These are phyloP conservation scores for Papilio polytes DNA, from an alignment of 1,140 invertebrate species.

Conservation along the genomic window DNA sequence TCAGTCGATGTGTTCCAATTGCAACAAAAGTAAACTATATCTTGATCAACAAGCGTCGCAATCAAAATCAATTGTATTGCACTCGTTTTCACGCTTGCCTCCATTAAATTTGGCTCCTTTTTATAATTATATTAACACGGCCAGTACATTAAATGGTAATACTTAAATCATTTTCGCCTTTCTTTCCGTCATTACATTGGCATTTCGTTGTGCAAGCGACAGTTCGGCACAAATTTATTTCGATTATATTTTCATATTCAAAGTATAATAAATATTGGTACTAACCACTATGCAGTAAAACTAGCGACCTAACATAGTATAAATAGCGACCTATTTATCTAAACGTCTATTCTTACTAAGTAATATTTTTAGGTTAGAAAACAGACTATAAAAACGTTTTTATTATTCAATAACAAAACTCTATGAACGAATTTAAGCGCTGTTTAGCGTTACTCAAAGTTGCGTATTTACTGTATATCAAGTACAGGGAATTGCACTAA, in stretches of 20 bases:
- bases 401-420: neutral
- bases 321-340: neutral
- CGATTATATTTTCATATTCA: neutral
- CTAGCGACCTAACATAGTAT: neutral
- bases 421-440: neutral
- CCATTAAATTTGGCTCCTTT: slow-evolving; percentile 12
- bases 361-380: neutral
- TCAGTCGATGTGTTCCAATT: neutral
- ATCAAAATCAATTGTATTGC: slow-evolving; percentile 6
- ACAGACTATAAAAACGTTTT: neutral
- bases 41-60: neutral
- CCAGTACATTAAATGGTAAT: slow-evolving; percentile 15
- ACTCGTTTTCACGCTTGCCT: slow-evolving; percentile 20
- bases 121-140: slow-evolving; percentile 5
- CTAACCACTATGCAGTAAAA: no score
- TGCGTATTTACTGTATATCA: neutral
- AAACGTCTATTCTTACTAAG: neutral
- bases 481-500: neutral
- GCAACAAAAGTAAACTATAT: neutral
- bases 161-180: slow-evolving; percentile 21
- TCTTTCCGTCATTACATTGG: slow-evolving; percentile 23
- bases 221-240: neutral
- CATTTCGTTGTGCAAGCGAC: slow-evolving; percentile 9
- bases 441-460: neutral
- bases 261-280: no score